phyloP scores from a whole-genome alignment of 1,140 invertebrate species.

The Neomicropteryx cornuta region DNA sequence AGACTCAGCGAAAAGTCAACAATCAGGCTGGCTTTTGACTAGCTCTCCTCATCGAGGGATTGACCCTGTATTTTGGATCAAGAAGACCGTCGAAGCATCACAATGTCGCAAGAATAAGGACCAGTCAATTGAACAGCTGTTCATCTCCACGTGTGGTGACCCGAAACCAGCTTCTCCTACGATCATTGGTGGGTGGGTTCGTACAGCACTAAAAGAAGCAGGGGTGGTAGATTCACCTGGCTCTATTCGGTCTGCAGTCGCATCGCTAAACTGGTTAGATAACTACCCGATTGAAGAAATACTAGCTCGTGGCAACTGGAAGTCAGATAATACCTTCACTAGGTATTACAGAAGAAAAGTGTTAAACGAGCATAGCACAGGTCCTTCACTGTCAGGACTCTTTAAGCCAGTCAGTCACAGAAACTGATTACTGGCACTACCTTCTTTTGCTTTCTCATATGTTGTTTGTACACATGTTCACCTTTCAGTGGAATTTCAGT shows the following conservation, averaged over 20 bases:
- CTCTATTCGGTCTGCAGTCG: constrained; percentile 18
- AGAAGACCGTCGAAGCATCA: constrained; percentile 1
- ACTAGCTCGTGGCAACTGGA: constrained; percentile 15
- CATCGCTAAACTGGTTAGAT: constrained; percentile 17
- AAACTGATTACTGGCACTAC: no score
- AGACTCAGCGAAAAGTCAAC: constrained; percentile 15
- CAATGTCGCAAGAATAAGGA: not conserved
- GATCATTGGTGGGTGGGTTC: constrained; percentile 23
- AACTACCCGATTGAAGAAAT: constrained; percentile 18
- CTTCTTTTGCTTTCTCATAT: no score
- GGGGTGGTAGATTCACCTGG: constrained; percentile 19
- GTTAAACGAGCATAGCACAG: no score
- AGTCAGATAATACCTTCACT: constrained; percentile 12
- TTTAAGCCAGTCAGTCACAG: no score
- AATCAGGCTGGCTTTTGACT: constrained; percentile 21
- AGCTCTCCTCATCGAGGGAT: constrained; percentile 11
- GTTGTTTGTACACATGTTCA: no score
- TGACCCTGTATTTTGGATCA: constrained; percentile 14
- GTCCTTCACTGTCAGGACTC: no score
- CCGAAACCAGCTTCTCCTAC: constrained; percentile 17
- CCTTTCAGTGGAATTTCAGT: no score
- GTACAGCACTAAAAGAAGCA: constrained; percentile 13
- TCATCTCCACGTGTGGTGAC: constrained; percentile 14
- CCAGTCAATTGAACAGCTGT: constrained; percentile 12
- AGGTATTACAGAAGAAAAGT: no score